Evolutionary conservation across 2,888 invertebrate genomes (phyloP).

Genomic region (Melanostoma scalare): DNA sequence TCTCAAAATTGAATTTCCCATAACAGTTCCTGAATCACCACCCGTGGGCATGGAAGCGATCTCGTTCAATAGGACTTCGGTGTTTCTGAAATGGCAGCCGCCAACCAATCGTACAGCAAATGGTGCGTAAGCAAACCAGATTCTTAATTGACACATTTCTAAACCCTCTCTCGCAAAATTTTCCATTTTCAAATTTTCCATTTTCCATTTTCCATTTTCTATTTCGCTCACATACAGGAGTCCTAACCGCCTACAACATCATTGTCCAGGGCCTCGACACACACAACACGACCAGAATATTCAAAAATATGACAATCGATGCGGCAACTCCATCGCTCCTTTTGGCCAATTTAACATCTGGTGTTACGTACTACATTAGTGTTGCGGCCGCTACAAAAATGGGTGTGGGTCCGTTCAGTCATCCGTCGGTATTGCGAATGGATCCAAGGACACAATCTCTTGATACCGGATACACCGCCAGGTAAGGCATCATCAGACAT

Average conservation of each 20-base stretch:
- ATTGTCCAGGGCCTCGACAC: slow-evolving; percentile 85
- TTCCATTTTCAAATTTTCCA: slow-evolving; percentile 34
- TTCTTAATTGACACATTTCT: slow-evolving; percentile 67
- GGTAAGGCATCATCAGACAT: slow-evolving; percentile 51
- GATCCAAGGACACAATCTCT: slow-evolving; percentile 84
- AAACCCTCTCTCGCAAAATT: slow-evolving; percentile 19
- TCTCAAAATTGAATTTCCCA: slow-evolving; percentile 65
- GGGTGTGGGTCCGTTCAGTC: slow-evolving; percentile 91
- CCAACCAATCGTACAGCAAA: slow-evolving; percentile 89
- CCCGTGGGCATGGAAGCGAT: slow-evolving; percentile 92
- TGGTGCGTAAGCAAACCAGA: slow-evolving; percentile 83
- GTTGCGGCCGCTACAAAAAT: slow-evolving; percentile 92
- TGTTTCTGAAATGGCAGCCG: slow-evolving; percentile 92
- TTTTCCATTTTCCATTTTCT: slow-evolving; percentile 13
- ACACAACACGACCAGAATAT: slow-evolving; percentile 84
- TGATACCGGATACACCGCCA: slow-evolving; percentile 82
- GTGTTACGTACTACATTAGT: slow-evolving; percentile 91
- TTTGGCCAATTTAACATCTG: slow-evolving; percentile 91
- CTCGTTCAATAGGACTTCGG: slow-evolving; percentile 90
- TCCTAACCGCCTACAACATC: slow-evolving; percentile 92
- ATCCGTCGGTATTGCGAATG: slow-evolving; percentile 86
- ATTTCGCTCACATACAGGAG: slow-evolving; percentile 76
- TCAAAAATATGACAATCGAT: slow-evolving; percentile 88
- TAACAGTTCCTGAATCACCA: slow-evolving; percentile 90
- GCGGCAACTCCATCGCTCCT: slow-evolving; percentile 88